Evolutionary conservation across 2,888 invertebrate genomes (phyloP).

Genomic region (Hirtodrosophila trivittata): DNA sequence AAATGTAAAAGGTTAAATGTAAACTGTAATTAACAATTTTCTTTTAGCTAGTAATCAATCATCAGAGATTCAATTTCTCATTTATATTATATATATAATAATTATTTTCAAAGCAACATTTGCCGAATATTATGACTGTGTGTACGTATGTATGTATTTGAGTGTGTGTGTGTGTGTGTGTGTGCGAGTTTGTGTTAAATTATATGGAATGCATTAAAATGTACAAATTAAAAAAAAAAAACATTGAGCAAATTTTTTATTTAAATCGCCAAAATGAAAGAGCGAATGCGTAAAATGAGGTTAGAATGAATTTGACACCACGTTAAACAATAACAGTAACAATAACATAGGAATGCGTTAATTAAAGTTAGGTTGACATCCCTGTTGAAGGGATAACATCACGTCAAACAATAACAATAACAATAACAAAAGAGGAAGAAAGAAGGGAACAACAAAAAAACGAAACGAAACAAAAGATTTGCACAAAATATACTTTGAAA

Average conservation of each 20-base stretch:
- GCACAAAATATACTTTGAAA: neutral
- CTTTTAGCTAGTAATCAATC: neutral
- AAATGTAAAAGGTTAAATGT: constrained; percentile 14
- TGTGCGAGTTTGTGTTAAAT: constrained; percentile 15
- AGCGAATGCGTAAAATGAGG: neutral
- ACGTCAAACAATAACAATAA: neutral
- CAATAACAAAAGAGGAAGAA: neutral
- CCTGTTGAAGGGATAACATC: neutral
- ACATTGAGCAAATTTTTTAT: constrained; percentile 7
- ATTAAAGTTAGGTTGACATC: too few species aligned
- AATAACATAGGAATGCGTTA: too few species aligned
- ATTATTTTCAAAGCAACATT: constrained; percentile 12
- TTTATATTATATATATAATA: neutral
- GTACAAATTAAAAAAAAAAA: neutral
- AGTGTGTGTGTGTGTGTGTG: constrained; percentile 5
- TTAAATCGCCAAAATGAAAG: neutral
- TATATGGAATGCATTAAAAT: neutral
- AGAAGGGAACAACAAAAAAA: constrained; percentile 6
- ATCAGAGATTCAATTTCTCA: constrained; percentile 22
- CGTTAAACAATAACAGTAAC: too few species aligned
- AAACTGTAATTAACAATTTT: constrained; percentile 37
- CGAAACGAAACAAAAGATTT: neutral
- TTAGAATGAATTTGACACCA: too few species aligned
- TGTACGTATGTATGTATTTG: constrained; percentile 2
- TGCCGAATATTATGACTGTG: neutral